Evolutionary conservation across 2,888 invertebrate genomes (phyloP), one percentile per base, ranked within the genome.

Genomic region (Limnephilus lunatus): DNA sequence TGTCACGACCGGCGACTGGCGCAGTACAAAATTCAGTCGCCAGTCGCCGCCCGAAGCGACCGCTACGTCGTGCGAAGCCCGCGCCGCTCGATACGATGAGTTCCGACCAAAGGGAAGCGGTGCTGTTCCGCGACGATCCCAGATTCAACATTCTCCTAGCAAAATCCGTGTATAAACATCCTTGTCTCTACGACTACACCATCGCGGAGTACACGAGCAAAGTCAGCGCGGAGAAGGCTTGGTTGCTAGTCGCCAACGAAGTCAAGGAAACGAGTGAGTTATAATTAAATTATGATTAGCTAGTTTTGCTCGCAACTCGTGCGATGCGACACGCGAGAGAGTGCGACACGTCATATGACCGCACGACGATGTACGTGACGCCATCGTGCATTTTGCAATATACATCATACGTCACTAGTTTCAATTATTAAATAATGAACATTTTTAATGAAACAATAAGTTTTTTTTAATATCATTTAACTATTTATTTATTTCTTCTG

Each of bases 141-240:
- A 32, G 88, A 31, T 53, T 80, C 68, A 80, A 31, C 68, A 31
- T 80, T 25, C 31, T 53, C 15, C 88, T 53, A 35, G 88, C 31
- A 11, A 25, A 68, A 32, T 12, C 48, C 19, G 68, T 88, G 11
- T 4, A 31, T 0, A 88, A 68, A 19, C 68, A 88, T n/a, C 88
- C 88, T 7, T 88, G 88, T 39, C 80, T 88, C 32, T 88, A 88
- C 35, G 39, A 88, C 35, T 68, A 80, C 88, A 80, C 31, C 15
- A 19, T 68, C 19, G 7, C 88, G 25, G 88, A 88, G 11, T 88
- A 53, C 32, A n/a, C 53, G n/a, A 68, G 30, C 31, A 88, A 88
- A 35, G 68, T 31, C 35, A 32, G 30, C 48, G n/a, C 44, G 14
- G 86, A 87, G 53, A 44, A 87, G 86, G 86, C 86, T 15, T 87